Conservation (phyloP, 2,113 vertebrate species). For the Dolichallabes microphthalmus region DNA sequence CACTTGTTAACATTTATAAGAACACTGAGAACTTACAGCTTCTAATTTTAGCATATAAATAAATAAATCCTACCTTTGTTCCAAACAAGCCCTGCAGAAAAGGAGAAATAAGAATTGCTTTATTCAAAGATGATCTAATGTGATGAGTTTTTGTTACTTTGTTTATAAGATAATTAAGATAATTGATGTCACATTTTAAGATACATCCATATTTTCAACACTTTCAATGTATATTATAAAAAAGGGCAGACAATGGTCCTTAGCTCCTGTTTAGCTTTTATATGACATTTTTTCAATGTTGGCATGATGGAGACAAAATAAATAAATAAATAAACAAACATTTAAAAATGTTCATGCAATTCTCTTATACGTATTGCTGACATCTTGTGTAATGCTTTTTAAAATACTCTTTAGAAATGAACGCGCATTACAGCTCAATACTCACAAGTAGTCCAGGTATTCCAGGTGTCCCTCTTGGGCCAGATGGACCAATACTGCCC, state of each 20-base stretch:
- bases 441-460: constrained; percentile 76
- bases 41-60: not conserved
- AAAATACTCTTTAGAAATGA: not conserved
- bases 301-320: not conserved
- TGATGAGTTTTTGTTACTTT: constrained; percentile 8
- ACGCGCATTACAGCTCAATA: constrained; percentile 12
- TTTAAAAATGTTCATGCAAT: not conserved
- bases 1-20: constrained; percentile 8
- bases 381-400: not conserved
- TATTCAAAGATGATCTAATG: constrained; percentile 26
- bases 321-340: not conserved
- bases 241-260: not conserved
- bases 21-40: not conserved
- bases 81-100: constrained; percentile 76
- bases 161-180: not conserved
- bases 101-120: constrained; percentile 41
- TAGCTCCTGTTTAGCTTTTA: not conserved
- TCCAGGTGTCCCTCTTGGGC: constrained; percentile 69
- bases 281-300: not conserved
- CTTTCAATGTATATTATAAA: not conserved
- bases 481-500: constrained; percentile 74
- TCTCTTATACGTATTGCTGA: no score
- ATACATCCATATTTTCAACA: not conserved
- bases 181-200: not conserved
- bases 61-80: constrained; percentile 72